These are phyloP conservation scores for Montipora capricornis DNA, from an alignment of 64 coral and sea anemone species.

Conservation along the genomic window DNA sequence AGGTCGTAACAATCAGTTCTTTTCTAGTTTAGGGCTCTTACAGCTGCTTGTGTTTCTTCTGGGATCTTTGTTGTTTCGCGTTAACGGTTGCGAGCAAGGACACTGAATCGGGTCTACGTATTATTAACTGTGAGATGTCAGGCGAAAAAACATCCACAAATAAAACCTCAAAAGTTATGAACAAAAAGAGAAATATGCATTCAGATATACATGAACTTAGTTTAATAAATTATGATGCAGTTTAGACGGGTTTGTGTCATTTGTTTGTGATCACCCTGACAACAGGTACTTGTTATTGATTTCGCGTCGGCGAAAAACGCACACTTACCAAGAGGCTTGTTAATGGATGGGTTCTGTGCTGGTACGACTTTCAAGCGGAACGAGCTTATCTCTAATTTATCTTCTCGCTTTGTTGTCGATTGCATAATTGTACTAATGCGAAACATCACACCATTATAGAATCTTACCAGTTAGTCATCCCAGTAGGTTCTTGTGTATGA, in stretches of 20 bases:
- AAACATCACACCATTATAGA: too few species aligned
- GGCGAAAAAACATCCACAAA: neutral
- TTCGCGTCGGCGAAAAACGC: too few species aligned
- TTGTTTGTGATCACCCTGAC: neutral
- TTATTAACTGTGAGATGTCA: conserved; percentile 17
- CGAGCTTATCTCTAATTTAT: too few species aligned
- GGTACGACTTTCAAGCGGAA: too few species aligned
- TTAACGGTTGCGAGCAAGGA: neutral
- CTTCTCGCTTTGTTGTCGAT: too few species aligned
- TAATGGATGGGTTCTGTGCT: too few species aligned
- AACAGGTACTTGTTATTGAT: too few species aligned
- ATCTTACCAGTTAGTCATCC: too few species aligned
- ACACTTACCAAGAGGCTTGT: too few species aligned
- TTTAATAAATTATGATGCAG: conserved; percentile 60
- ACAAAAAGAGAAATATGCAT: conserved; percentile 32
- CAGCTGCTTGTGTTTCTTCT: neutral
- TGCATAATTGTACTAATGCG: too few species aligned
- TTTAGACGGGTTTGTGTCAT: neutral
- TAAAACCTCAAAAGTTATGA: conserved; percentile 25
- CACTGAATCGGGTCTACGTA: neutral
- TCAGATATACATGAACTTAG: conserved; percentile 47
- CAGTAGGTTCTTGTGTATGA: too few species aligned
- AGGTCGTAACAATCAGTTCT: neutral
- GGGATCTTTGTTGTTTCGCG: neutral
- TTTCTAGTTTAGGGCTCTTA: neutral